These are phyloP conservation scores for Scatophagus argus DNA, from an alignment of 2,113 vertebrate genomes.

Conservation along the genomic window DNA sequence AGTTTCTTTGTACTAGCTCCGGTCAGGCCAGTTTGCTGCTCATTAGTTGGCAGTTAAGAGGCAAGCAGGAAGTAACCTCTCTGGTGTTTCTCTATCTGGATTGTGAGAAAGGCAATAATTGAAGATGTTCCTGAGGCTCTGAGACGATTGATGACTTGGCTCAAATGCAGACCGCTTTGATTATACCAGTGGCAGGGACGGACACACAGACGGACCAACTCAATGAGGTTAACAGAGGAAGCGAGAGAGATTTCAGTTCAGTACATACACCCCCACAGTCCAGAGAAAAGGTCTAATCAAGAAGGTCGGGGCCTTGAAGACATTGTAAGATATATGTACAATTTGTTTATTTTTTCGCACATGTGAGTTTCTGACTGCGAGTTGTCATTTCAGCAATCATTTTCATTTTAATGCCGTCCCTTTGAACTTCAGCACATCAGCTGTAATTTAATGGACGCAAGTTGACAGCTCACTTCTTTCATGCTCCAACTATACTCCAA, in stretches of 20 bases:
- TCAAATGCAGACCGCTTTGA: not conserved
- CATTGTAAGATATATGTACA: not conserved
- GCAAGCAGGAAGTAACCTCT: constrained; percentile 15
- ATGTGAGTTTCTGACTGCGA: not conserved
- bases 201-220: not conserved
- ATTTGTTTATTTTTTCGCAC: not conserved
- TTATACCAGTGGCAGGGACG: not conserved
- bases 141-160: not conserved
- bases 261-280: too few species aligned
- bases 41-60: not conserved
- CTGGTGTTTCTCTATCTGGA: not conserved
- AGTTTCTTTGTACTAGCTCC: not conserved
- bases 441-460: constrained; percentile 48
- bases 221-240: not conserved
- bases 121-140: constrained; percentile 5
- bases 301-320: not conserved
- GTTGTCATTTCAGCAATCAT: constrained; percentile 42
- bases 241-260: not conserved
- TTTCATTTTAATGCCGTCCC: constrained; percentile 41
- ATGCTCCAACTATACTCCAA: constrained; percentile 11
- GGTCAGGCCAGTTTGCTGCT: not conserved
- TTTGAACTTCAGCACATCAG: constrained; percentile 62
- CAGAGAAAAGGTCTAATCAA: not conserved
- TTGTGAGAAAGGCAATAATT: not conserved
- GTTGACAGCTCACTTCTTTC: constrained; percentile 45